Evolutionary conservation across 2,113 vertebrate genomes (phyloP).

Genomic region (Anseranas semipalmata): DNA sequence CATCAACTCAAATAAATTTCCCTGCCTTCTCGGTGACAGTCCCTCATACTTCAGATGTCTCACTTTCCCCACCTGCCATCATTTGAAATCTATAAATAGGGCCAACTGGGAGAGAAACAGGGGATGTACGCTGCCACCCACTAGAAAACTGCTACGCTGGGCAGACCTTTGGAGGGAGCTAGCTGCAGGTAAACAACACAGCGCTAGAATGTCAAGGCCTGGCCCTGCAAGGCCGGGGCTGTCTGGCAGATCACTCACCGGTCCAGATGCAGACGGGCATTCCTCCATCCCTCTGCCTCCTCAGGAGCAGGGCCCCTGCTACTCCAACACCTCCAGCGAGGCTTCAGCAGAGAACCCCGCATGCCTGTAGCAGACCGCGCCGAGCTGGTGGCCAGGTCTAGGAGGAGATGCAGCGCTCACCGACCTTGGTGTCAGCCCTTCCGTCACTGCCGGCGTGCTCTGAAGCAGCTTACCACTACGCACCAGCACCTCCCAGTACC

Average conservation of each 20-base stretch:
- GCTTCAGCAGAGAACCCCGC: background rate
- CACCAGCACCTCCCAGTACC: background rate
- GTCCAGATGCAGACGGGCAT: background rate
- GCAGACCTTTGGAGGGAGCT: background rate
- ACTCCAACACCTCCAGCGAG: background rate
- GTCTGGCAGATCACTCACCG: background rate
- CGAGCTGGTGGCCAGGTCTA: background rate
- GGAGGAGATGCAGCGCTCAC: background rate
- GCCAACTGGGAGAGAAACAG: background rate
- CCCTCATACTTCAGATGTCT: conserved; percentile 4
- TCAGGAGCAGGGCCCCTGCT: background rate
- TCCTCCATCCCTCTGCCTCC: background rate
- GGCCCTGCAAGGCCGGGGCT: background rate
- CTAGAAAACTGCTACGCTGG: background rate
- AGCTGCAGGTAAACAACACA: background rate
- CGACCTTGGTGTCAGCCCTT: background rate
- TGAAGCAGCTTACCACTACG: background rate
- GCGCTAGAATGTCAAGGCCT: background rate
- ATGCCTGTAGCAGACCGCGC: background rate
- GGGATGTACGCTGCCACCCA: background rate
- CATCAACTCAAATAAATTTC: conserved; percentile 41
- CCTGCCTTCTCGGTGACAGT: background rate
- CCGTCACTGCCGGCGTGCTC: background rate
- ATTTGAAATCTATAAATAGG: conserved; percentile 5
- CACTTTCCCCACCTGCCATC: conserved; percentile 48